Evolutionary conservation across 2,113 vertebrate genomes (phyloP).

Genomic region (Tachuris rubrigastra): DNA sequence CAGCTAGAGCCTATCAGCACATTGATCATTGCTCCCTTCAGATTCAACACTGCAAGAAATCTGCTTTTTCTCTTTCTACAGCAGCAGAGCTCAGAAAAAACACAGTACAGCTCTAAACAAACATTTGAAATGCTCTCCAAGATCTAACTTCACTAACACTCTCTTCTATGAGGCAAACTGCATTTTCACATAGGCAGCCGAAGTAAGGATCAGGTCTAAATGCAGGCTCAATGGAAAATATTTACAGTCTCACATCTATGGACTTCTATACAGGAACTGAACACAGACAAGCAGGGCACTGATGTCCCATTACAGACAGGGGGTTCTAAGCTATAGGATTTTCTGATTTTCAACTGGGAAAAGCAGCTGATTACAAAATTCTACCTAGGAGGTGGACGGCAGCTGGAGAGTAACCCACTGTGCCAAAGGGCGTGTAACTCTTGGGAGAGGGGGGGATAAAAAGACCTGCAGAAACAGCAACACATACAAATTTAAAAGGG

Average conservation of each 20-base stretch:
- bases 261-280: not conserved
- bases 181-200: not conserved
- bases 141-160: not conserved
- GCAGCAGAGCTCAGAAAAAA: not conserved
- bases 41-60: not conserved
- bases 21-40: not conserved
- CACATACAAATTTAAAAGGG: rapidly evolving
- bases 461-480: not conserved
- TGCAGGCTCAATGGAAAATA: not conserved
- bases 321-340: not conserved
- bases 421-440: not conserved
- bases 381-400: not conserved
- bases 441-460: not conserved
- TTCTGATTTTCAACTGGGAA: not conserved
- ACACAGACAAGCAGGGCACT: not conserved
- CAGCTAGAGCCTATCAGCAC: not conserved
- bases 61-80: not conserved
- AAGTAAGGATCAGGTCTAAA: not conserved
- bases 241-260: not conserved
- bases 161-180: not conserved
- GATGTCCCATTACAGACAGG: not conserved
- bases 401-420: not conserved
- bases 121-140: not conserved
- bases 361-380: not conserved
- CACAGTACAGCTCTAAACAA: not conserved